Percentiles rank a stretch among this genome's conserved stretches.
These are phyloP conservation scores for Oxygymnocypris stewartii DNA, from an alignment of 2,113 vertebrate species.

Conservation along the genomic window DNA sequence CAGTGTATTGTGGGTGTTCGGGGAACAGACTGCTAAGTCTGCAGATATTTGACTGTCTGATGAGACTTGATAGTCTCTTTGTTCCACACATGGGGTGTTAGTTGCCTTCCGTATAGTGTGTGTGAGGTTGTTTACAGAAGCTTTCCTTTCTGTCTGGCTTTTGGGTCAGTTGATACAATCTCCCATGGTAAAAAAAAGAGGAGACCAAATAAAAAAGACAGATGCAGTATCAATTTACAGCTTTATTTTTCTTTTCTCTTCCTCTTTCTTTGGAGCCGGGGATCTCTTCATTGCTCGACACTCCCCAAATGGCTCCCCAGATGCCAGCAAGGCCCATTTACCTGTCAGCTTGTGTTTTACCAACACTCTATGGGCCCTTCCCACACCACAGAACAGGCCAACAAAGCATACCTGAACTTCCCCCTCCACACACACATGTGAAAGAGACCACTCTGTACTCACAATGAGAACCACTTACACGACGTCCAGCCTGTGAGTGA, in stretches of 20 bases:
- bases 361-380: constrained; percentile 48
- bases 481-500: not conserved
- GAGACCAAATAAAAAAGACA: constrained; percentile 15
- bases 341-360: constrained; percentile 51
- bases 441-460: constrained; percentile 5
- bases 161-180: constrained; percentile 34
- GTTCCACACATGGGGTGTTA: constrained; percentile 39
- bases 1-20: constrained; percentile 12
- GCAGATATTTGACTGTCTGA: constrained; percentile 39
- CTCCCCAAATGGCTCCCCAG: constrained; percentile 35
- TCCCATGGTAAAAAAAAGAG: constrained; percentile 14
- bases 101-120: constrained; percentile 20
- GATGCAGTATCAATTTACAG: constrained; percentile 49
- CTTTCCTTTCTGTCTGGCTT: constrained; percentile 41
- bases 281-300: constrained; percentile 35
- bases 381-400: constrained; percentile 52
- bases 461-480: constrained; percentile 27
- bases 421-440: not conserved
- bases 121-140: constrained; percentile 38
- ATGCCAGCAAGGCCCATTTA: constrained; percentile 60
- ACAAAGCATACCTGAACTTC: constrained; percentile 51
- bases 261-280: not conserved
- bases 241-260: constrained; percentile 40
- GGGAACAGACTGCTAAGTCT: constrained; percentile 22
- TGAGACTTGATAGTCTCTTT: constrained; percentile 47